Conservation (phyloP, 1,140 invertebrate genomes). For the Micrasema longulum region DNA sequence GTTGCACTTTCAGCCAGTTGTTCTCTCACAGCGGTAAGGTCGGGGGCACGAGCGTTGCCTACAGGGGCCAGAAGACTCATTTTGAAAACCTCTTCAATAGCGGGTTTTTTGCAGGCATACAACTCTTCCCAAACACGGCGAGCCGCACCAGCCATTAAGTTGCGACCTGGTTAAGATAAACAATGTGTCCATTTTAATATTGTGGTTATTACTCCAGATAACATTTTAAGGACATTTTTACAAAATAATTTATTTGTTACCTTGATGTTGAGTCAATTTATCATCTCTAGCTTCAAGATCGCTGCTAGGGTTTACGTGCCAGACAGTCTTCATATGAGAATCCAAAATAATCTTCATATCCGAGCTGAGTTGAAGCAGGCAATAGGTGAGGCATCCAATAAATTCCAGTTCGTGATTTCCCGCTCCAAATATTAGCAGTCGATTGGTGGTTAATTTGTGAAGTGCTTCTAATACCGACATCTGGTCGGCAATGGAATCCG, state of each 20-base stretch:
- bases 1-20: conserved; percentile 88
- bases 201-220: no score
- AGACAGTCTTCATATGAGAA: conserved; percentile 83
- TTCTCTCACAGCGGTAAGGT: conserved; percentile 82
- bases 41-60: conserved; percentile 82
- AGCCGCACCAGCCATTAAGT: conserved; percentile 90
- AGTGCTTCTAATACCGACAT: conserved; percentile 92
- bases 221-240: no score
- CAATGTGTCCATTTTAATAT: no score
- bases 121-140: conserved; percentile 97
- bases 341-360: conserved; percentile 90
- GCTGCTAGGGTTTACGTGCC: conserved; percentile 86
- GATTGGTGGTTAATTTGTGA: conserved; percentile 91
- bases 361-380: conserved; percentile 92
- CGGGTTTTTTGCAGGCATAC: conserved; percentile 95
- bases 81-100: conserved; percentile 94
- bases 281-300: conserved; percentile 81
- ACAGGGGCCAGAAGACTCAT: conserved; percentile 78
- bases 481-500: conserved; percentile 90
- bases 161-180: conserved; percentile 69
- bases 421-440: conserved; percentile 90
- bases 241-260: conserved; percentile 54
- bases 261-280: conserved; percentile 82
- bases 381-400: conserved; percentile 94
- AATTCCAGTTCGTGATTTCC: conserved; percentile 96